Conservation (phyloP, 2,888 invertebrate genomes). For the Himalopsyche anomala region DNA sequence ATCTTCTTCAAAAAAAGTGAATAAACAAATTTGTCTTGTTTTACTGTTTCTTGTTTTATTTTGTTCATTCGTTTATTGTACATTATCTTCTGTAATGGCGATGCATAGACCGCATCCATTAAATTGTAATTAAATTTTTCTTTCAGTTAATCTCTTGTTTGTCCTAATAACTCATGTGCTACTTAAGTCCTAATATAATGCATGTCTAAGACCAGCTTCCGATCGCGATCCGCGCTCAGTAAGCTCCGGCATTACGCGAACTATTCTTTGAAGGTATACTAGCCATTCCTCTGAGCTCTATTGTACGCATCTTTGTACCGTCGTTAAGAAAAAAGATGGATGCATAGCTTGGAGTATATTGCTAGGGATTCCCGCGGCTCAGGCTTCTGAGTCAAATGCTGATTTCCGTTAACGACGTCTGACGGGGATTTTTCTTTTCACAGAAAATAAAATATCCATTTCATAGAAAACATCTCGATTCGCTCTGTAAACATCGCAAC, state of each 20-base stretch:
- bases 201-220: background rate
- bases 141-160: background rate
- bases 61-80: too few species aligned
- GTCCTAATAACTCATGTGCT: background rate
- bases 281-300: background rate
- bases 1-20: too few species aligned
- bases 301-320: constrained; percentile 6
- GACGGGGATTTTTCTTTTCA: constrained; percentile 42
- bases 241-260: background rate
- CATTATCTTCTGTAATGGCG: too few species aligned
- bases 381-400: constrained; percentile 24
- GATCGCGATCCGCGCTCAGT: background rate
- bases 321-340: constrained; percentile 35
- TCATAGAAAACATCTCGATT: constrained; percentile 24
- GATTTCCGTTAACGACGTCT: constrained; percentile 40
- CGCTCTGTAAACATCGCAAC: background rate
- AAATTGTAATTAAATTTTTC: too few species aligned
- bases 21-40: too few species aligned
- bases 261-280: background rate
- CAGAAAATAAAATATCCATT: background rate
- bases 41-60: too few species aligned
- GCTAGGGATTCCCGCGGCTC: constrained; percentile 6
- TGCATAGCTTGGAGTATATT: constrained; percentile 1
- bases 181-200: constrained; percentile 1
- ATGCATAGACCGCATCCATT: too few species aligned